phyloP scores from a whole-genome alignment of 37 sponge, comb jelly and placozoan genomes.

The Cladorhizidae sp. region DNA sequence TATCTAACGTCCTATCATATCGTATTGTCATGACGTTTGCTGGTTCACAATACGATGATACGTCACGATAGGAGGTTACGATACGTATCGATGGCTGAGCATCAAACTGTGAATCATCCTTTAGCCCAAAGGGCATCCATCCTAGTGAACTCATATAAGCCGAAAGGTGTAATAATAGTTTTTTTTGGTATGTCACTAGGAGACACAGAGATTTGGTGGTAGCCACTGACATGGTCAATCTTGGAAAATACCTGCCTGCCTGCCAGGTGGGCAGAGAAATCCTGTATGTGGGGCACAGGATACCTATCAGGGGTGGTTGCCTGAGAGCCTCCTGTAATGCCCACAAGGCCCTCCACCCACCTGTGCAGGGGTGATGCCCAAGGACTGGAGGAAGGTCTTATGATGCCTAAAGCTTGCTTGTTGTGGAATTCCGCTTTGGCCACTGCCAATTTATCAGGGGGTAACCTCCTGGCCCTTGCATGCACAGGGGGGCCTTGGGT shows the following conservation, averaged over 20 bases:
- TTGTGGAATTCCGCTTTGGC: no score
- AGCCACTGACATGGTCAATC: conserved; percentile 7
- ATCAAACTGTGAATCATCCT: no score
- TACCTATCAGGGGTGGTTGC: conserved; percentile 55
- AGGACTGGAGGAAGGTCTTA: no score
- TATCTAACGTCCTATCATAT: no score
- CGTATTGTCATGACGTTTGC: no score
- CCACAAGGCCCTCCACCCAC: conserved; percentile 60
- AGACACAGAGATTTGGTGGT: conserved; percentile 42
- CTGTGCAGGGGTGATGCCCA: conserved; percentile 60
- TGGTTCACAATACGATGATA: no score
- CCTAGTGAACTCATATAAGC: not conserved
- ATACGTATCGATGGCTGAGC: no score
- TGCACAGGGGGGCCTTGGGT: no score
- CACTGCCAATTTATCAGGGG: no score
- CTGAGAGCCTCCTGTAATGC: conserved; percentile 45
- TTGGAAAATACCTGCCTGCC: conserved; percentile 32
- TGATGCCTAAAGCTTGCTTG: conserved; percentile 5
- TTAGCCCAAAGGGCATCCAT: no score
- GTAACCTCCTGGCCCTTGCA: no score
- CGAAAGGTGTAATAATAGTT: conserved; percentile 1
- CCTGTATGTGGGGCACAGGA: conserved; percentile 68
- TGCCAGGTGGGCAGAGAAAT: conserved; percentile 32
- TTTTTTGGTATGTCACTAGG: conserved; percentile 24
- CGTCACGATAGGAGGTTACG: no score